phyloP scores from a whole-genome alignment of 2,797 vertebrate species.

The Pristis pectinata region DNA sequence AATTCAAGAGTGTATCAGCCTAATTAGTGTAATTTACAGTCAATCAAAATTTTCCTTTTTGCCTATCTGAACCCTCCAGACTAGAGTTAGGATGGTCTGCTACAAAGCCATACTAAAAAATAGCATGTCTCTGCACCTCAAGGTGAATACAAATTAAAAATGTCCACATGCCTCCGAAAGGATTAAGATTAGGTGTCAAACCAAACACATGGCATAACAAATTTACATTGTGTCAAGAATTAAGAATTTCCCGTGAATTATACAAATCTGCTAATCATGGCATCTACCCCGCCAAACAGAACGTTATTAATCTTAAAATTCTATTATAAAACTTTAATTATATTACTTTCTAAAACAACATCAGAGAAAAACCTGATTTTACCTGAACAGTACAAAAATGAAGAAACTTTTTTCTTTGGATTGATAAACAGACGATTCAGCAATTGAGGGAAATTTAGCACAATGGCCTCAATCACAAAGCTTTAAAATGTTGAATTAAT shows the following conservation, averaged over 20 bases:
- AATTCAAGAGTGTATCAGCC: not conserved
- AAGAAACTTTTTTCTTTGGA: not conserved
- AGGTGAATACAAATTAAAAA: slow-evolving; percentile 28
- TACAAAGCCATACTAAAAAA: not conserved
- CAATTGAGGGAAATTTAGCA: not conserved
- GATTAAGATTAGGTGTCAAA: not conserved
- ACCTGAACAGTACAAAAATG: not conserved
- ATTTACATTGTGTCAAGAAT: not conserved
- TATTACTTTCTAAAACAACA: no score
- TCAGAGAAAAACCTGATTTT: not conserved
- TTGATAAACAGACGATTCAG: not conserved
- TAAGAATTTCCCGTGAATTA: not conserved
- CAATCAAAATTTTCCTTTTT: not conserved
- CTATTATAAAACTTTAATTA: no score
- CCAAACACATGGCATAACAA: not conserved
- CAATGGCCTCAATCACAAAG: not conserved
- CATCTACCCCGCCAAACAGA: not conserved
- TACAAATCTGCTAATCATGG: not conserved
- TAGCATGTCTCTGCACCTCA: not conserved
- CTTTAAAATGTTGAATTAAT: not conserved
- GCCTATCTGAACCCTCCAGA: not conserved
- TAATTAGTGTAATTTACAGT: not conserved
- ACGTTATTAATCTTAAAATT: no score
- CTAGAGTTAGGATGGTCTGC: not conserved
- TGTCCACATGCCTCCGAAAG: slow-evolving; percentile 30